Conservation (phyloP, 2,888 invertebrate species). For the Parochlus steinenii region DNA sequence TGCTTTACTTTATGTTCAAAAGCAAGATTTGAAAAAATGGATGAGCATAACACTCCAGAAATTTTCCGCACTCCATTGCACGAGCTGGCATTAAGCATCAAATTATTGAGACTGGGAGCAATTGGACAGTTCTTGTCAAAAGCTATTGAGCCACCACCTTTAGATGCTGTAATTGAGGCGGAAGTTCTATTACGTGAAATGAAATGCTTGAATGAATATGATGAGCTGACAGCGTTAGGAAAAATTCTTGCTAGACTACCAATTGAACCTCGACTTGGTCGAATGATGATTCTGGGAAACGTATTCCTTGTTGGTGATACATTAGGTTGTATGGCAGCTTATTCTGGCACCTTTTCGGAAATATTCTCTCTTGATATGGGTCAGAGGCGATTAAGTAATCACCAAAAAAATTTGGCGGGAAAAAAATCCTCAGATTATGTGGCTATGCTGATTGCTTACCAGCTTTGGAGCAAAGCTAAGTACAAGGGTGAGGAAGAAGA, state of each 20-base stretch:
- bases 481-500: conserved; percentile 59
- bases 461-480: conserved; percentile 58
- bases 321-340: conserved; percentile 84
- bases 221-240: conserved; percentile 86
- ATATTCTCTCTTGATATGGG: conserved; percentile 71
- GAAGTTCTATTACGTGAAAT: conserved; percentile 72
- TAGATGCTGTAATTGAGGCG: conserved; percentile 96
- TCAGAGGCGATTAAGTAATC: conserved; percentile 56
- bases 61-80: conserved; percentile 96
- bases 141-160: conserved; percentile 88
- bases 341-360: conserved; percentile 88
- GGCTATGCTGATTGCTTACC: conserved; percentile 84
- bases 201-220: conserved; percentile 74
- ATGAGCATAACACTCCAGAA: conserved; percentile 89
- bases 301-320: conserved; percentile 84
- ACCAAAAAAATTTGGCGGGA: conserved; percentile 77
- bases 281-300: conserved; percentile 91
- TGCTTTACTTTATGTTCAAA: conserved; percentile 84
- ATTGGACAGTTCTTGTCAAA: conserved; percentile 92
- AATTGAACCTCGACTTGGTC: conserved; percentile 90
- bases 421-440: conserved; percentile 85
- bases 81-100: conserved; percentile 82
- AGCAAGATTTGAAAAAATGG: conserved; percentile 53
- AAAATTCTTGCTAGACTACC: conserved; percentile 85
- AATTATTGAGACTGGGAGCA: conserved; percentile 68